These are phyloP conservation scores for Arbacia lixula DNA, from an alignment of 53 echinoderm and acorn worm species.

Conservation along the genomic window DNA sequence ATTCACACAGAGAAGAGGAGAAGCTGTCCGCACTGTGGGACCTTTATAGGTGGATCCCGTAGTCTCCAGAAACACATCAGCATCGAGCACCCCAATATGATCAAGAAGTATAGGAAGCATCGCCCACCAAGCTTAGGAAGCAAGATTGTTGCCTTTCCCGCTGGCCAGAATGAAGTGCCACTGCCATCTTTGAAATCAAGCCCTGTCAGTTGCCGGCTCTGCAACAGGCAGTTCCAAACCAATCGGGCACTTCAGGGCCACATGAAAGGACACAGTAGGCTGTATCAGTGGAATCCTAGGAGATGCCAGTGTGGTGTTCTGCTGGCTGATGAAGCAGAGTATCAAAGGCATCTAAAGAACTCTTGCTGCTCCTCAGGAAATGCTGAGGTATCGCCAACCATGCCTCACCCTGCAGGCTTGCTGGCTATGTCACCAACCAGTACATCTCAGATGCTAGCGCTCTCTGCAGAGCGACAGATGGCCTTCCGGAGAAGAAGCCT, in stretches of 20 bases:
- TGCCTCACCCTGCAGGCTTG: background rate
- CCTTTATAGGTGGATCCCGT: conserved; percentile 22
- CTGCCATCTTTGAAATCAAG: background rate
- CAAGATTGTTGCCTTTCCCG: background rate
- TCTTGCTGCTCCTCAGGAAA: conserved; percentile 13
- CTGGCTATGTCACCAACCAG: conserved; percentile 1
- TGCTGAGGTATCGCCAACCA: conserved; percentile 2
- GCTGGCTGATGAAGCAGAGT: conserved; percentile 58
- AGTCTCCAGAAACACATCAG: conserved; percentile 49
- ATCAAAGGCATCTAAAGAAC: conserved; percentile 51
- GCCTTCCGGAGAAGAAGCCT: conserved; percentile 13
- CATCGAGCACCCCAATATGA: conserved; percentile 15
- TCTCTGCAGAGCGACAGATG: conserved; percentile 15
- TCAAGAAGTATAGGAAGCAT: conserved; percentile 26
- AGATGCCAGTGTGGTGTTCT: conserved; percentile 45
- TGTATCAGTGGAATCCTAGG: conserved; percentile 54
- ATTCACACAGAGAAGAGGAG: conserved; percentile 71
- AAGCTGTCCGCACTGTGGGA: conserved; percentile 68
- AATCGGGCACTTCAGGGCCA: conserved; percentile 43
- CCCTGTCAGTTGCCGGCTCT: conserved; percentile 34
- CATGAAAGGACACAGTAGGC: conserved; percentile 52
- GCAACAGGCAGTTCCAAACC: conserved; percentile 37
- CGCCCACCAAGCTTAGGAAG: conserved; percentile 1
- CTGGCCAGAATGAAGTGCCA: background rate
- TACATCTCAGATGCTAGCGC: conserved; percentile 10